Base-by-base conservation (phyloP, 2,888 invertebrate species). In the Nymphalis c-album region DNA sequence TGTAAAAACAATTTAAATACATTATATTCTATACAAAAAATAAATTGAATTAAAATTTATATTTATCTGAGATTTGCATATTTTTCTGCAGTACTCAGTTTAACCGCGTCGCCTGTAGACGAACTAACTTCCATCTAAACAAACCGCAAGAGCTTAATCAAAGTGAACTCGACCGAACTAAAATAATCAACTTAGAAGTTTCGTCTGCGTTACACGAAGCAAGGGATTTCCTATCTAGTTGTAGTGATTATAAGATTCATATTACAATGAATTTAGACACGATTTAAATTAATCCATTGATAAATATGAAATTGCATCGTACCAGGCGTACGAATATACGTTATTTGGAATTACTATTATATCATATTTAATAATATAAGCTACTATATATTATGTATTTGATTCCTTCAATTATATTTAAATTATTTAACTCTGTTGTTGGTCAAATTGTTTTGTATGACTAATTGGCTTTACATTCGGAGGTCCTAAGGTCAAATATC, bases 151-250 rank as follows among this genome's bases (percentile, higher is more conserved):
- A 61, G 68, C 68, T 68, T 68, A 64, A 64, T 64, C 64, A 68
- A 64, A 68, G 61, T 60, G 65, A 66, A 66, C 68, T 68, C 68
- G 57, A 64, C 64, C 60, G 68, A 60, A 64, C 64, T 68, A 60
- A 60, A 68, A 68, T 68, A 68, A 64, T 64, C 64, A 64, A 66
- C 65, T 66, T 66, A 61, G 65, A 20, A 47, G 61, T 66, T 61
- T 61, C 35, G 61, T 62, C 51, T 50, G 61, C 35, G 10, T 40
- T 40, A 20, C 4, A 26, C 40, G 35, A 18, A 8, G 40, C 60
- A 61, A 57, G 20, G 13, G 18, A 61, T 31, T 60, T 66, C 57
- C 20, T 61, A 66, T 18, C 48, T 22, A 57, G 61, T 22, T 0
- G 3, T 3, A 40, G 1, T 18, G 13, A 7, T 7, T 0, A 57